Evolutionary conservation across 2,888 invertebrate genomes (phyloP), one percentile per base, ranked within the genome.

Genomic region (Galeruca laticollis): DNA sequence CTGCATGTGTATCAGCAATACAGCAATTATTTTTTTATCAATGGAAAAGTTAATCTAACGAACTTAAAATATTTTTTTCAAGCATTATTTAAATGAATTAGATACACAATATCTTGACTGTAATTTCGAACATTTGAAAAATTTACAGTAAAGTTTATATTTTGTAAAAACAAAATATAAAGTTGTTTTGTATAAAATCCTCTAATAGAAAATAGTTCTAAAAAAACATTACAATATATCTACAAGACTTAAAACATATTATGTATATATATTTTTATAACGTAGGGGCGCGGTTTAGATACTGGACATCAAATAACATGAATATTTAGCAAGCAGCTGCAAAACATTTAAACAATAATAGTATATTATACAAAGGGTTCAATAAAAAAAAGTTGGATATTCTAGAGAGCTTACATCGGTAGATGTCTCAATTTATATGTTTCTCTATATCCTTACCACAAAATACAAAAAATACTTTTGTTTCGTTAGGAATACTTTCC

Each of bases 1-100:
- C 80, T 79, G 80, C 79, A 79, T 76, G 78, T 79, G 47, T 8
- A 78, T 78, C 78, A 77, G 81, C 79, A 80, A 79, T 81, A 77
- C 77, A 79, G 78, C 79, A 40, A 40, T 43, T 43, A 43, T 20
- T 33, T 37, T 56, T 26, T 54, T 31, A 13, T 37, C 2, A 47
- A 47, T 18, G 47, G 47, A 47, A 47, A 47, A 47, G 47, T 47
- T 47, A 18, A 18, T 47, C 35, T 33, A 57, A 35, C 56, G 56
- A 57, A 57, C n/a, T 31, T 35, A 35, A 57, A 57, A 57, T 57
- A 57, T 57, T 57, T 56, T n/a, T 33, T 57, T 35, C 11, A 47
- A 15, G 18, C 18, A 2, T 6, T 47, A 26, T 47, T 47, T 0
- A 47, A 18, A 47, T 15, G 4, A n/a, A 47, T 47, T 18, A 9